Conservation (phyloP, 2,888 invertebrate species). For the Anagyrus pseudococci region DNA sequence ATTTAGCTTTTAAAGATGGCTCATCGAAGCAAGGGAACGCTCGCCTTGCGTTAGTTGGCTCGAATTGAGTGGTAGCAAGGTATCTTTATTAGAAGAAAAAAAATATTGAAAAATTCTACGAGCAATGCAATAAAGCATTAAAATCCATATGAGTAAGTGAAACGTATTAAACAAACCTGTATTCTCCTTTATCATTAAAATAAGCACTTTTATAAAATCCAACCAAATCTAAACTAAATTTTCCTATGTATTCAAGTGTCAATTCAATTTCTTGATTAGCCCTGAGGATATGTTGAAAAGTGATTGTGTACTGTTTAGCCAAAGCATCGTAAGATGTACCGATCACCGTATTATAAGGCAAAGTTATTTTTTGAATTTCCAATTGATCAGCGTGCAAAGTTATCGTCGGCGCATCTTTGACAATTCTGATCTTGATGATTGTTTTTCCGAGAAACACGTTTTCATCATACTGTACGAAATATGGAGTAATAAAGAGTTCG, state of each 20-base stretch:
- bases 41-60: conserved; percentile 68
- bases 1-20: conserved; percentile 56
- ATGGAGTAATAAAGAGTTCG: conserved; percentile 63
- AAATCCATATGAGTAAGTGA: too few species aligned
- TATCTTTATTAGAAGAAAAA: too few species aligned
- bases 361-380: conserved; percentile 12
- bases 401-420: conserved; percentile 54
- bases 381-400: conserved; percentile 64
- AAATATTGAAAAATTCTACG: too few species aligned
- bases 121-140: too few species aligned
- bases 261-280: conserved; percentile 61
- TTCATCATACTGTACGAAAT: conserved; percentile 62
- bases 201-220: conserved; percentile 73
- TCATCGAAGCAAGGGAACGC: conserved; percentile 85
- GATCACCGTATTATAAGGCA: background rate
- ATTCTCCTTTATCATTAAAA: conserved; percentile 45
- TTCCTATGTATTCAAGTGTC: conserved; percentile 67
- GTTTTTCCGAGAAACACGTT: conserved; percentile 65
- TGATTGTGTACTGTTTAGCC: conserved; percentile 65
- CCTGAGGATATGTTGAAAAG: conserved; percentile 55
- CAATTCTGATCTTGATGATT: conserved; percentile 59
- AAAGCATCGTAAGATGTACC: conserved; percentile 50
- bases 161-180: conserved; percentile 67
- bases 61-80: conserved; percentile 35
- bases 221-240: conserved; percentile 67